Percentiles rank a stretch among this genome's conserved stretches.
These are phyloP conservation scores for Indicator indicator DNA, from an alignment of 2,113 vertebrate species.

Conservation along the genomic window DNA sequence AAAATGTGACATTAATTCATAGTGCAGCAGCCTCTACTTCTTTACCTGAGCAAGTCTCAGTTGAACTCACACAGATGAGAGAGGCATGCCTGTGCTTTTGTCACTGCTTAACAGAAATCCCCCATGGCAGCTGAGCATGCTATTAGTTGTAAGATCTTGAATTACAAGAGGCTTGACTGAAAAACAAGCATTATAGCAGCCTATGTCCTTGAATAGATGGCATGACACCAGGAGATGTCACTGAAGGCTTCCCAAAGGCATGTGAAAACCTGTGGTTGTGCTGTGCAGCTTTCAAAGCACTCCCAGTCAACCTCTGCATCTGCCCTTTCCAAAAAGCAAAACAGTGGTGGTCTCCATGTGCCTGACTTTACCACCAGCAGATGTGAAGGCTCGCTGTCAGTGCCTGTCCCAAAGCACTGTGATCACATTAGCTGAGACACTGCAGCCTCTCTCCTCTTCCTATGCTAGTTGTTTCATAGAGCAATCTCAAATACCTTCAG, in stretches of 20 bases:
- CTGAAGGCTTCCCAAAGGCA: background rate
- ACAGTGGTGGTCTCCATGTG: background rate
- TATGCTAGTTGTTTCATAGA: accelerated
- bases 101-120: constrained; percentile 23
- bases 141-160: background rate
- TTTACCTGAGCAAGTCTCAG: background rate
- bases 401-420: background rate
- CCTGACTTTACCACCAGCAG: background rate
- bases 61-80: background rate
- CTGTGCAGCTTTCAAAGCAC: background rate
- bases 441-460: background rate
- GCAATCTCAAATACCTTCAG: background rate
- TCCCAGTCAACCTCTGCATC: background rate
- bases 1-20: background rate
- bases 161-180: background rate
- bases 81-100: constrained; percentile 1
- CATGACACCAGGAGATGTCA: background rate
- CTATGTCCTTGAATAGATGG: background rate
- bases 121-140: background rate
- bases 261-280: background rate
- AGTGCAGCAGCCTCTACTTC: background rate
- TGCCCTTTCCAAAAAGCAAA: background rate
- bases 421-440: background rate
- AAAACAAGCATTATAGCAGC: background rate
- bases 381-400: background rate